A percentile compares a stretch with the other conserved stretches of the same genome.
These are phyloP conservation scores for Cyclopterus lumpus DNA, from an alignment of 2,797 vertebrate genomes.

Conservation along the genomic window DNA sequence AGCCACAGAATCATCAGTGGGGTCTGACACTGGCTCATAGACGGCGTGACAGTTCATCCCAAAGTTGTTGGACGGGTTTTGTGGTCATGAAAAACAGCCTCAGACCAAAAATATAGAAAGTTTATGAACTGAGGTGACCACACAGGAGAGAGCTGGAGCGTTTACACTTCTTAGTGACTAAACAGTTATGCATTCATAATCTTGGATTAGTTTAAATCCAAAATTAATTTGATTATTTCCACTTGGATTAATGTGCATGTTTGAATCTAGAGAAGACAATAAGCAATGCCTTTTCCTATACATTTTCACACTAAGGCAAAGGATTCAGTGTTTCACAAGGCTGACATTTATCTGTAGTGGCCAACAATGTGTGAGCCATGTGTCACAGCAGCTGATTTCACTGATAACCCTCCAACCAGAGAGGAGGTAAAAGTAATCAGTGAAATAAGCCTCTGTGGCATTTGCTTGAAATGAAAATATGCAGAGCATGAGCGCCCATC, in stretches of 20 bases:
- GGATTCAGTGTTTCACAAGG: not conserved
- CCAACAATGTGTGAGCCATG: slow-evolving; percentile 29
- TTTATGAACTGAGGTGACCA: not conserved
- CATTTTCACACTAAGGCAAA: not conserved
- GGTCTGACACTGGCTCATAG: not conserved
- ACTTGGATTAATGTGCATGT: not conserved
- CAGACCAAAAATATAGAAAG: not conserved
- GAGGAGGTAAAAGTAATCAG: slow-evolving; percentile 46
- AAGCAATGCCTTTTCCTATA: not conserved
- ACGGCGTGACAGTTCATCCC: not conserved
- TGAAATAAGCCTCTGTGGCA: slow-evolving; percentile 54
- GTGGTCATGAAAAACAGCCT: not conserved
- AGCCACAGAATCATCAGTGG: not conserved
- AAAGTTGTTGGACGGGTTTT: not conserved
- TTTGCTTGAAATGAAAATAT: slow-evolving; percentile 56
- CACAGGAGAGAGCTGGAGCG: not conserved
- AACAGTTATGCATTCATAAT: not conserved
- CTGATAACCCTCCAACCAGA: slow-evolving; percentile 49
- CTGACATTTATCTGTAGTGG: slow-evolving; percentile 11
- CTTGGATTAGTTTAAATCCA: not conserved
- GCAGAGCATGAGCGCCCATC: slow-evolving; percentile 26
- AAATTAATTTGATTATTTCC: too few species aligned
- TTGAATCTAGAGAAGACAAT: not conserved
- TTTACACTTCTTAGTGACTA: not conserved
- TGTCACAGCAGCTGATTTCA: slow-evolving; percentile 49